Percentiles rank a stretch among this genome's conserved stretches.
Evolutionary conservation across 1,140 invertebrate species (phyloP).

Genomic region (Dendroctonus valens): DNA sequence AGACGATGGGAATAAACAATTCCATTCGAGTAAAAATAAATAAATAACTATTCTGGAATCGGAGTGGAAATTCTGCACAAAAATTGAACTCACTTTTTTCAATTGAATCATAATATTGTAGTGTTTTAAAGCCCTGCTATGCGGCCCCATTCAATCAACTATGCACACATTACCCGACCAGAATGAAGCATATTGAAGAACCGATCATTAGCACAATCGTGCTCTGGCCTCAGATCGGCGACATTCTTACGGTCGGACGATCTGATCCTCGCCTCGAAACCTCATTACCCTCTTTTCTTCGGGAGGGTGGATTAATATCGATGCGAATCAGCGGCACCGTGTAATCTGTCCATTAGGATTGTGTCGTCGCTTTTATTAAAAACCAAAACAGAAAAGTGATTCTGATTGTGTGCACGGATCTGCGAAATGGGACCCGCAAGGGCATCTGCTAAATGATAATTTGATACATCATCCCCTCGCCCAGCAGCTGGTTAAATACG

Average conservation of each 20-base stretch:
- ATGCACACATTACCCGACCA: no score
- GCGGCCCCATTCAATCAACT: no score
- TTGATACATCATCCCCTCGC: conserved; percentile 13
- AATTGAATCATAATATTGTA: no score
- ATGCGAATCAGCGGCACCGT: conserved; percentile 24
- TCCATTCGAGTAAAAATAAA: no score
- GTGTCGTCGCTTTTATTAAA: conserved; percentile 29
- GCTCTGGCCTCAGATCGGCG: background rate
- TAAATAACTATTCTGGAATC: no score
- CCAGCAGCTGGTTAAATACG: conserved; percentile 27
- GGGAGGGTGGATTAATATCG: conserved; percentile 32
- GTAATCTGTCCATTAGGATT: conserved; percentile 30
- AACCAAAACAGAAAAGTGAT: conserved; percentile 33
- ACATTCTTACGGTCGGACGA: conserved; percentile 29
- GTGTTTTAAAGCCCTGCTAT: no score
- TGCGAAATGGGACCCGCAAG: conserved; percentile 19
- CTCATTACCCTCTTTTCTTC: conserved; percentile 32
- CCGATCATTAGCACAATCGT: no score
- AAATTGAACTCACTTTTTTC: no score
- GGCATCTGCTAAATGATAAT: conserved; percentile 24
- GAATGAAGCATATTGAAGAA: no score
- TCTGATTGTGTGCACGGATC: conserved; percentile 1
- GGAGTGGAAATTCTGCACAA: no score
- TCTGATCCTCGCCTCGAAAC: conserved; percentile 22
- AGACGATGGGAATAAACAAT: no score